Base-by-base conservation (phyloP, 37 sponge, comb jelly and placozoan species). In the Spongia lamella region DNA sequence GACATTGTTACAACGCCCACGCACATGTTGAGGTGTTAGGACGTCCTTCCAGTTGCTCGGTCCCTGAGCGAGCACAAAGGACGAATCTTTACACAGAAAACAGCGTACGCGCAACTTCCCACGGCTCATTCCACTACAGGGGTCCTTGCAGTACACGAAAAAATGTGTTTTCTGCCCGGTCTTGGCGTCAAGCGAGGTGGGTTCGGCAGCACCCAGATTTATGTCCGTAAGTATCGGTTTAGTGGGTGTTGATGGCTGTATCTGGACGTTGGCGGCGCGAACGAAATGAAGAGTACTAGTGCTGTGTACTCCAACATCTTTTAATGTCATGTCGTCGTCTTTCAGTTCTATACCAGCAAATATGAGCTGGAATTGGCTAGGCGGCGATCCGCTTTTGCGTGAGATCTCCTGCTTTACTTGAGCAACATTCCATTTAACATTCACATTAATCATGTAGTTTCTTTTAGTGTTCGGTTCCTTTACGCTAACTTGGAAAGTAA, bases 91-190 rank as follows among this genome's bases (percentile, higher is more conserved):
- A 59, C 96, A 96, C 20, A 69, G 63, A 9, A 84, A 82, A 83
- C 96, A 96, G 0, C 93, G 77, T 5, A 92, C 90, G 7, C 96
- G 78, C 57, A 96, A 68, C 47, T 92, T 96, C 9, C 93, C 96
- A 7, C 87, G 93, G 16, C 70, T 36, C 76, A 96, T 77, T 32
- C 16, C 47, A 0, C 65, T 61, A 78, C 96, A 95, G 9, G 86
- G 86, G n/a, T 70, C 59, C 76, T 89, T 89, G 71, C 96, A 96
- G 57, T 79, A 92, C 32, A 96, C 93, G 65, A 66, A 96, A 73
- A 88, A 96, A n/a, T n/a, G n/a, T n/a, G n/a, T n/a, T n/a, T n/a
- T n/a, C n/a, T n/a, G 59, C 68, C 36, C 43, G 53, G 69, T 68
- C 57, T 57, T 68, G 17, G 68, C 55, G 54, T 58, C 59, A 16